Base-by-base conservation (phyloP, 2,113 vertebrate genomes). In the Lophura nycthemera region DNA sequence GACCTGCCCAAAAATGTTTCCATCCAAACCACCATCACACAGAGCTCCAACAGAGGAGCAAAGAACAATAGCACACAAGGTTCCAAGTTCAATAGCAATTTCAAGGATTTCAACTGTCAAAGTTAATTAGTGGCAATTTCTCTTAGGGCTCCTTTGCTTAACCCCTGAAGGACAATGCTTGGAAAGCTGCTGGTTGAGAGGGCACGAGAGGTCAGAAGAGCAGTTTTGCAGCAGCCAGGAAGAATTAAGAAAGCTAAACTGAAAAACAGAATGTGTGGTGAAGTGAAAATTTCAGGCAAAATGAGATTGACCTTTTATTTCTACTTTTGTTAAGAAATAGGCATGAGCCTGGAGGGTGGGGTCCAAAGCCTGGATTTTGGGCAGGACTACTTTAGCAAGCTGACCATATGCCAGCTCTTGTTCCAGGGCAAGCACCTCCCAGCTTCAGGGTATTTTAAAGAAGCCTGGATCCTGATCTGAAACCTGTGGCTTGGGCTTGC, bases 1-100 rank as follows among this genome's bases (percentile, higher is more conserved):
- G 96, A 95, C 90, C 86, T 95, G 88, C 96, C 93, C 95, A 94
- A 93, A 96, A 95, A 91, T 84, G 91, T 95, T 97, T 88, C 93
- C 73, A 90, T 97, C 95, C 96, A 97, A 97, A 95, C 94, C 95
- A 91, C 86, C 93, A 95, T 90, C 96, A 50, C 17, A 3, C 91
- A 95, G 90, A 89, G 82, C 93, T 95, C 95, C 96, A 95, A 89
- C 95, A 91, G 95, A 95, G 96, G 83, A 90, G 86, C 0, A 0
- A 61, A 73, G 96, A 95, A 97, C 95, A 97, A 97, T 95, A 95
- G 95, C 69, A 8, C 15, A 86, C 83, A 30, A 86, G 83, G 85
- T 86, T 96, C 96, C 95, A 97, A 97, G 91, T 94, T 95, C 94
- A 97, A 97, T 90, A 97, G 86, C 86, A 95, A 91, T 92, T 92